Evolutionary conservation across 2,113 vertebrate species (phyloP).

Genomic region (Apteryx mantelli): DNA sequence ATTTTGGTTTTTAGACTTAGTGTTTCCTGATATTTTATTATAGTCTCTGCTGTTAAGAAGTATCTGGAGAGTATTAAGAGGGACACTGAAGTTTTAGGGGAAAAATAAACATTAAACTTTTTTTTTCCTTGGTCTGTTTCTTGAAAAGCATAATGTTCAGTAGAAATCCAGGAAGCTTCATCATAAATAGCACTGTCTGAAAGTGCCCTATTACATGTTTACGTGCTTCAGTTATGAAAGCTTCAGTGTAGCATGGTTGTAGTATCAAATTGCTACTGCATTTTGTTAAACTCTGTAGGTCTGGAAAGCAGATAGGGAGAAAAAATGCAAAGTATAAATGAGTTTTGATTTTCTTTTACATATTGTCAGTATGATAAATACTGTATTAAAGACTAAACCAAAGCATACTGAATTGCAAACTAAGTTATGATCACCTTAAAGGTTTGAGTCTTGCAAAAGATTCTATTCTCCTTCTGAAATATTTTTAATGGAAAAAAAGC

Average conservation of each 20-base stretch:
- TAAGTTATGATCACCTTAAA: neutral
- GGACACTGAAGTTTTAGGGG: neutral
- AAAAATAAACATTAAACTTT: neutral
- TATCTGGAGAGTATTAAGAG: neutral
- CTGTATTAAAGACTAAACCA: neutral
- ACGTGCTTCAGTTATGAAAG: neutral
- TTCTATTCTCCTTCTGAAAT: neutral
- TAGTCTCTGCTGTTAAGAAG: neutral
- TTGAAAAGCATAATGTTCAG: neutral
- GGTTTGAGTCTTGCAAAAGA: neutral
- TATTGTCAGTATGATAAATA: neutral
- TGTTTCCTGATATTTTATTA: neutral
- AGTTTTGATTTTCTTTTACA: neutral
- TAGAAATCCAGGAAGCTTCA: neutral
- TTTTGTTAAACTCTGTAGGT: neutral
- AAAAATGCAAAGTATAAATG: neutral
- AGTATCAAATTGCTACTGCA: neutral
- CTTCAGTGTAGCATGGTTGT: neutral
- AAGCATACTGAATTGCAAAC: neutral
- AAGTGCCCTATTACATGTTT: accelerated
- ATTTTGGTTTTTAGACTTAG: neutral
- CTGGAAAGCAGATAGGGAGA: neutral
- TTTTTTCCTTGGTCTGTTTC: neutral
- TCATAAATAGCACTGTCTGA: neutral
- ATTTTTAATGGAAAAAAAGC: neutral